Conservation (phyloP, 2,113 vertebrate genomes). For the Pelodiscus sinensis region DNA sequence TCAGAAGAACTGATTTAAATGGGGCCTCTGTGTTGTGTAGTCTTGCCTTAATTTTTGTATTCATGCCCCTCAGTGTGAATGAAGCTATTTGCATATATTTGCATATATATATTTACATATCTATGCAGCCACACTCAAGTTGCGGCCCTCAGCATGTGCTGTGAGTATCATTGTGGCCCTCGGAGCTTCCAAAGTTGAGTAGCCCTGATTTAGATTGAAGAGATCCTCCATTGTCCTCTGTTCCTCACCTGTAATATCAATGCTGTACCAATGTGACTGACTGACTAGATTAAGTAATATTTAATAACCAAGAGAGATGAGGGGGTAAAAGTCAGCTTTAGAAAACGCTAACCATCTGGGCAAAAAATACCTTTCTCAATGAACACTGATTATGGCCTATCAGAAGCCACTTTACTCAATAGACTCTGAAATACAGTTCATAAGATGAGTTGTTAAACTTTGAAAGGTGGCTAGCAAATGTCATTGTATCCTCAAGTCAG, state of each 20-base stretch:
- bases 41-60: too few relatives aligned
- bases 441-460: conserved; percentile 22
- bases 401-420: conserved; percentile 60
- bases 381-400: conserved; percentile 35
- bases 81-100: too few relatives aligned
- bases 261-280: conserved; percentile 9
- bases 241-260: not conserved
- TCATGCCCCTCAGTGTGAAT: too few relatives aligned
- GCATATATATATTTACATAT: too few relatives aligned
- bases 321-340: conserved; percentile 25
- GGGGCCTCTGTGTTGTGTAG: too few relatives aligned
- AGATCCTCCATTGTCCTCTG: not conserved
- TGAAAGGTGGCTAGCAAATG: conserved; percentile 57
- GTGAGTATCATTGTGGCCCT: too few relatives aligned
- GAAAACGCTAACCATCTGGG: conserved; percentile 43
- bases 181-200: too few relatives aligned
- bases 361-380: conserved; percentile 35
- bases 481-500: conserved; percentile 41
- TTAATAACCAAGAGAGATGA: conserved; percentile 19
- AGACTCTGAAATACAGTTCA: conserved; percentile 51
- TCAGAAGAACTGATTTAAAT: too few relatives aligned
- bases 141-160: too few relatives aligned
- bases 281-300: not conserved
- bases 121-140: too few relatives aligned
- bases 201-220: not conserved